Percentiles rank a stretch among this genome's conserved stretches.
Evolutionary conservation across 2,113 vertebrate species (phyloP).

Genomic region (Oncorhynchus clarkii): DNA sequence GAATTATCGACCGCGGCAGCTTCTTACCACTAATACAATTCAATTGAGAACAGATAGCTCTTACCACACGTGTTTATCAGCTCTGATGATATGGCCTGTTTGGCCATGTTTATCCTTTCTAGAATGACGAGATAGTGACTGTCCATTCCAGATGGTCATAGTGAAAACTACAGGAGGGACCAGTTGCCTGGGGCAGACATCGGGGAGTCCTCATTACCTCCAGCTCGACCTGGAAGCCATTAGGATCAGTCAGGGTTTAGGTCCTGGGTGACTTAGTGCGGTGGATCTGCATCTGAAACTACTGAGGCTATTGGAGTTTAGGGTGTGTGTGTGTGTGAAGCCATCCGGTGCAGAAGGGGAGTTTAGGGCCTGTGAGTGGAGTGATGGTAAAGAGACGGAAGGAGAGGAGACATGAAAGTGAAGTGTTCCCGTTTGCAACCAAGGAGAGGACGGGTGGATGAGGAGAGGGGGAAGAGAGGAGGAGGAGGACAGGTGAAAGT

Average conservation of each 20-base stretch:
- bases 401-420: conserved; percentile 54
- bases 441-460: conserved; percentile 3
- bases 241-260: conserved; percentile 17
- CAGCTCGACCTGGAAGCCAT: conserved; percentile 60
- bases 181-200: neutral
- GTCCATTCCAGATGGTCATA: too few relatives aligned
- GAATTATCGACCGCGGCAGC: too few relatives aligned
- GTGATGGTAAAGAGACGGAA: conserved; percentile 34
- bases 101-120: too few relatives aligned
- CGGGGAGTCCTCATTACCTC: conserved; percentile 31
- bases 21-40: too few relatives aligned
- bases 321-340: conserved; percentile 4
- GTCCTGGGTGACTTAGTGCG: too few relatives aligned
- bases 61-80: too few relatives aligned
- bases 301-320: neutral
- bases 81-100: too few relatives aligned
- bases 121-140: too few relatives aligned
- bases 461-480: conserved; percentile 5
- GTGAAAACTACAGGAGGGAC: neutral
- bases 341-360: conserved; percentile 6
- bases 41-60: too few relatives aligned
- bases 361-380: conserved; percentile 10
- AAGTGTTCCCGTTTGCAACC: conserved; percentile 42
- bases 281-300: too few relatives aligned
- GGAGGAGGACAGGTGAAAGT: conserved; percentile 21